Evolutionary conservation across 2,113 vertebrate species (phyloP), one percentile per base, ranked within the genome.

Genomic region (Shinisaurus crocodilurus): DNA sequence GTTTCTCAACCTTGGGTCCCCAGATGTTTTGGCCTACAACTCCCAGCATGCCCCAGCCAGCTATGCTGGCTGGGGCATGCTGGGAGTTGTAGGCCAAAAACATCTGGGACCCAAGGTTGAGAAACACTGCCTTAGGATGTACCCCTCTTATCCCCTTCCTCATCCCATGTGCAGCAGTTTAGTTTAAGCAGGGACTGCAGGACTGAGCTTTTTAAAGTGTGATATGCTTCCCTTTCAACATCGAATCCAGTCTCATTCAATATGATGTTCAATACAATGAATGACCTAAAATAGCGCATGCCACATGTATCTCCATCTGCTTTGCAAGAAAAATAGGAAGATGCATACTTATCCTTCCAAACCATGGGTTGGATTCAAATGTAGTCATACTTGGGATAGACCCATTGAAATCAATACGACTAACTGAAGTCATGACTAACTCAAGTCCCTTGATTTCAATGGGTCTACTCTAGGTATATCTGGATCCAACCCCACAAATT

Each of bases 231-330:
- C 67, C 34, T 85, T 63, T 69, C 10, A 82, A 43, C 23, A 3
- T 18, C 3, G 7, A 57, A 57, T 12, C 76, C 7, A 72, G 79
- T 82, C 54, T 45, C 50, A 60, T 20, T 88, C 43, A 54, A 9
- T 67, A 29, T 50, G 50, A 23, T 15, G 50, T 74, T 57, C 48
- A 20, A 37, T 72, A 37, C 32, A n/a, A 63, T 1, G 32, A 34
- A 89, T 82, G 20, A 29, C 13, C 37, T 82, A 74, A 89, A 89
- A 57, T 20, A 74, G 27, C 16, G 60, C 27, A 82, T 88, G 86
- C 16, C 40, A 37, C 27, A 7, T 6, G 23, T 8, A 50, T 86
- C 16, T 16, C 32, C 16, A 70, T 70, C n/a, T 88, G 77, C 23
- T 81, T 82, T 70, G 32, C 34, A 40, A 76, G 34, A 27, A 34